Base-by-base conservation (phyloP, 2,797 vertebrate genomes). In the Fratercula arctica region DNA sequence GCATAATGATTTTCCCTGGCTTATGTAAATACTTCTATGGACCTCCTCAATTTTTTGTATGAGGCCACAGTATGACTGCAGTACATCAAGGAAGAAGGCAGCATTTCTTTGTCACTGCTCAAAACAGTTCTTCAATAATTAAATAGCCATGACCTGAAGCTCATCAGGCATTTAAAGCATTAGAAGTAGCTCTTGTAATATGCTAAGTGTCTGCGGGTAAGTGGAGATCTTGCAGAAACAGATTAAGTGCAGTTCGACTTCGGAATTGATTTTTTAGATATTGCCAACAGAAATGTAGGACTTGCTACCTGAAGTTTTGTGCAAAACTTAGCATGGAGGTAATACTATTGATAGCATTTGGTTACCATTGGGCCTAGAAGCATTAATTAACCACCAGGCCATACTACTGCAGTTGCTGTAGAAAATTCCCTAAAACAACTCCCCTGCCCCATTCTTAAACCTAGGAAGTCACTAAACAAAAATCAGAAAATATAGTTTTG, bases 71-170 rank as follows among this genome's bases (percentile, higher is more conserved):
- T 66, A 37, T 53, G 39, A 60, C 50, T 13, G 2, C 19, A 69
- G 12, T 23, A 24, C 11, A 53, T 70, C 51, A 74, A 82, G 28
- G 28, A 53, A 75, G 35, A 88, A 57, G 17, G 16, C 19, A 79
- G 4, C 3, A 35, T 85, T 92, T 90, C 21, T 85, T 51, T 82
- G 56, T 76, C n/a, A 35, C 21, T 53, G 16, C 12, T 56, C 20
- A 35, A 26, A 89, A 45, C 13, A 77, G 3, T 77, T 51, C 11
- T 87, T 94, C 33, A 91, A 10, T 90, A 94, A 89, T 89, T 85
- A 80, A 87, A 45, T 53, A 76, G 9, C 20, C 0, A 0, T 50
- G 25, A 45, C 23, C 13, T 75, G 56, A 89, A 72, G 39, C 8
- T 85, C n/a, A 25, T 79, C 10, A 48, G 41, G 20, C n/a, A 37